Evolutionary conservation across 2,113 vertebrate species (phyloP), one percentile per base, ranked within the genome.

Genomic region (Deroptyus accipitrinus): DNA sequence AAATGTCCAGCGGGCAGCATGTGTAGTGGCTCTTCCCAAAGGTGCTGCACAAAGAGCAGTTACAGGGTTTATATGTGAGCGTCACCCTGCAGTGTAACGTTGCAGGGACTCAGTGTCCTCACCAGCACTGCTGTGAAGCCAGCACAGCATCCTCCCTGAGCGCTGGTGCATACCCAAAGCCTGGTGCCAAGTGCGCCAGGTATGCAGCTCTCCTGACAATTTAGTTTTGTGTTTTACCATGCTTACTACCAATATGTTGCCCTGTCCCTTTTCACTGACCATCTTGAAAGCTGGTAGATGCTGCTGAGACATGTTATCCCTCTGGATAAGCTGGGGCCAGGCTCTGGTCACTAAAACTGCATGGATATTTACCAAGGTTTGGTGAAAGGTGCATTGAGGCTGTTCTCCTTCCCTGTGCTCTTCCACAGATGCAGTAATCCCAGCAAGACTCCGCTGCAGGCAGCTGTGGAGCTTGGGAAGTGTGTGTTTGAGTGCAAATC

Each of bases 221-320:
- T 49, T 19, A 46, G 17, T 17, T 19, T 17, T 2, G 11, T 3
- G 10, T 44, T 80, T 66, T 14, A 10, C 41, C 28, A 3, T 0
- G 0, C 17, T 37, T 62, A 11, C 23, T 33, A 8, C 35, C 33
- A 2, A 2, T 2, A 7, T 5, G 13, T 30, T 49, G 33, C 33
- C 55, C 46, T 39, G 33, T 20, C 24, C 27, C 62, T n/a, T 85
- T 35, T 57, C 17, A 0, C 1, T 25, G 24, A 11, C n/a, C 30
- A 0, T 2, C 0, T 2, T 9, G 2, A 9, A 27, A 41, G 67
- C 61, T 6, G 22, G 12, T 24, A n/a, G 54, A 9, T 1, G 2
- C 39, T 10, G 27, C 46, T 33, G 20, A 70, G 64, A 23, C 20
- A 24, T 1, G 5, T 73, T 41, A 17, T 61, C 66, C 46, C 51